Base-by-base conservation (phyloP, 2,797 vertebrate species). In the Anabacerthia variegaticeps region DNA sequence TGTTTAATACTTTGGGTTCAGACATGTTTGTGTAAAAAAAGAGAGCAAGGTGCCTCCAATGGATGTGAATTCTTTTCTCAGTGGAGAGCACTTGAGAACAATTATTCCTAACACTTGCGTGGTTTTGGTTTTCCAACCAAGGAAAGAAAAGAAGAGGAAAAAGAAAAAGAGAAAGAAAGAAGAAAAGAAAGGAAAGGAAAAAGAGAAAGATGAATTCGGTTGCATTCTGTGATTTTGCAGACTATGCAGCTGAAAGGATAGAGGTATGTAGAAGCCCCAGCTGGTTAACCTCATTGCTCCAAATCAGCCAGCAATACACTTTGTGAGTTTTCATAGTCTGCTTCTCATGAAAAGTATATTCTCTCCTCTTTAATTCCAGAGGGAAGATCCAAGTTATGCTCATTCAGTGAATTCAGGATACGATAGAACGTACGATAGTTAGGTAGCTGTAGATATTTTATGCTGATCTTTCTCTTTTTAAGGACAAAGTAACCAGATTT, bases 121-220 rank as follows among this genome's bases (percentile, higher is more conserved):
- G 48, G 5, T 36, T 73, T 80, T 82, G 4, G 16, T 75, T 66
- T 59, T 63, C 62, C 36, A 52, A 41, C 18, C 5, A 34, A 34
- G 5, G 12, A 51, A 79, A 67, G 1, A 9, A 52, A 27, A 7
- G 1, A 10, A 9, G 6, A 77, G 3, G 6, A 24, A 52, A 8
- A 51, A 27, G 3, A 0, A 23, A 7, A 6, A 65, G 3, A 3
- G 1, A 5, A 37, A 12, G 16, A 3, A 3, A 9, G 46, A 21
- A 19, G 24, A 16, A 54, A 26, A 2, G 8, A 20, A 30, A 37
- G 26, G 3, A 9, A 19, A 43, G 28, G 3, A 9, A 19, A 7
- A 17, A 21, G 9, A 7, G 4, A 18, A 51, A 27, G 24, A 18
- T 8, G 4, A 54, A 74, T 36, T 7, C 14, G 22, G 19, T 49